Conservation (phyloP, 2,797 vertebrate genomes). For the Eospalax fontanierii region DNA sequence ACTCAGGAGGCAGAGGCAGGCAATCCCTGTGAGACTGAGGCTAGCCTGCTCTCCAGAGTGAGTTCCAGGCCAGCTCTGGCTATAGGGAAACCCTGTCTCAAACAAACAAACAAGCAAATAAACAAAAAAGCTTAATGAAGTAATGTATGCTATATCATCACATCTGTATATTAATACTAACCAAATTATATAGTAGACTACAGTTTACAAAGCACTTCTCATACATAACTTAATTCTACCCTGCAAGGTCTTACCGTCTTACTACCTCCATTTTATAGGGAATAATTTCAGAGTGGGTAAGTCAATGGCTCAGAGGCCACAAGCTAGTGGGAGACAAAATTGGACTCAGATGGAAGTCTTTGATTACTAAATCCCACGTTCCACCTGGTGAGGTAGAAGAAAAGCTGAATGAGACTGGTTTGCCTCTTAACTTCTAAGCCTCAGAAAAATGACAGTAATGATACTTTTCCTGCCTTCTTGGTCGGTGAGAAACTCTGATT, state of each 20-base stretch:
- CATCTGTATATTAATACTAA: slow-evolving; percentile 55
- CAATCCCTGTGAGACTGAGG: too few species aligned
- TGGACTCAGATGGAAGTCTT: neutral
- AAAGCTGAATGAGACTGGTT: neutral
- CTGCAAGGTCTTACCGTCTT: slow-evolving; percentile 29
- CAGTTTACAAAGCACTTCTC: slow-evolving; percentile 50
- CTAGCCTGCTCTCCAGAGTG: too few species aligned
- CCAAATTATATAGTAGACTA: slow-evolving; percentile 20
- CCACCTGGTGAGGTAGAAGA: neutral
- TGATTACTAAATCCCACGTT: neutral
- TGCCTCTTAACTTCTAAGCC: slow-evolving; percentile 5
- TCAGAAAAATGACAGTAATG: neutral
- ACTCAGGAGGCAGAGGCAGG: too few species aligned
- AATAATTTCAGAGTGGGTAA: slow-evolving; percentile 47
- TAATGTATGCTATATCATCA: neutral
- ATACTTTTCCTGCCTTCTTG: neutral
- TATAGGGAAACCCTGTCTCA: too few species aligned
- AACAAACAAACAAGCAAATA: too few species aligned
- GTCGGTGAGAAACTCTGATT: neutral
- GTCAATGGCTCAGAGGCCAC: slow-evolving; percentile 18
- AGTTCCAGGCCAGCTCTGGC: too few species aligned
- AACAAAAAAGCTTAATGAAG: slow-evolving; percentile 62
- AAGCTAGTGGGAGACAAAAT: neutral
- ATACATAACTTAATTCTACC: slow-evolving; percentile 68
- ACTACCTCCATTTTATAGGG: slow-evolving; percentile 43